These are phyloP conservation scores for Leucozona laternaria DNA, from an alignment of 2,888 invertebrate species.

Conservation along the genomic window DNA sequence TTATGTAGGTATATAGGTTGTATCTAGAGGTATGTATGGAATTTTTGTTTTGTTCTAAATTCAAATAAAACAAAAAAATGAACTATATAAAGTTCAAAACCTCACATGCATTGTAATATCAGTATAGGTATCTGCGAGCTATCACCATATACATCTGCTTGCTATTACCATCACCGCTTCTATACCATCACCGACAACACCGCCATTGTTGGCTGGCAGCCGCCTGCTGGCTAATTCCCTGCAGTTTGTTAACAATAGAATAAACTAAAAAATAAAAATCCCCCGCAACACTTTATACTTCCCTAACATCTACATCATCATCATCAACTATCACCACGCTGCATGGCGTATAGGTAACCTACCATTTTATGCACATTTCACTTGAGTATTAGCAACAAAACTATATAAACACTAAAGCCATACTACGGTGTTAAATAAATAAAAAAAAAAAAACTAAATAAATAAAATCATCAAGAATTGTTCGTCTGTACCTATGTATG, in stretches of 20 bases:
- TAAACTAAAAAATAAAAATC: constrained; percentile 68
- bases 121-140: constrained; percentile 51
- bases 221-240: constrained; percentile 71
- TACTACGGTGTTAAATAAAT: constrained; percentile 23
- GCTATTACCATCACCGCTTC: constrained; percentile 4
- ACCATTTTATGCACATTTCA: constrained; percentile 67
- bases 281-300: constrained; percentile 37
- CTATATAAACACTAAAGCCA: constrained; percentile 37
- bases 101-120: constrained; percentile 56
- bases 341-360: not conserved
- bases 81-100: constrained; percentile 38
- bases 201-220: constrained; percentile 10
- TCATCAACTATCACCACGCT: constrained; percentile 26
- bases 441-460: constrained; percentile 13
- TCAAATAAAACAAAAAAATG: not conserved
- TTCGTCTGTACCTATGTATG: constrained; percentile 38
- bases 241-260: constrained; percentile 75
- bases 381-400: constrained; percentile 67
- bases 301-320: constrained; percentile 1
- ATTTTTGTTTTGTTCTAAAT: constrained; percentile 23
- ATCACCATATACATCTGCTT: constrained; percentile 45
- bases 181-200: constrained; percentile 1
- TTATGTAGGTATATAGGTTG: not conserved
- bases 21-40: not conserved
- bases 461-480: constrained; percentile 60